phyloP scores from a whole-genome alignment of 2,888 invertebrate genomes.

The Tipula unca region DNA sequence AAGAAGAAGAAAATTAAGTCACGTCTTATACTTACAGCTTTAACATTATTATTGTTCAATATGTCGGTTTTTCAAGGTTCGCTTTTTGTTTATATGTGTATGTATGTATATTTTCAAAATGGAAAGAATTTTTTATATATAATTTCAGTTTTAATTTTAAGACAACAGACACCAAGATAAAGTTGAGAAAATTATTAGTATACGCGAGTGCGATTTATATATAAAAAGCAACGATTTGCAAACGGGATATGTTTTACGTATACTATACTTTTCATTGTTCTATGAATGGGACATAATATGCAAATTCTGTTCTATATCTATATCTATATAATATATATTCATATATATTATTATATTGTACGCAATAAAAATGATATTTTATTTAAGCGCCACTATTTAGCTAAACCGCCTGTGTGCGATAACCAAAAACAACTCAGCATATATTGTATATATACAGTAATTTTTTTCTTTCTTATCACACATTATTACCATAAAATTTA shows the following conservation, averaged over 20 bases:
- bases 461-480: not conserved
- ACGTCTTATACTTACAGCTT: not conserved
- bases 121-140: not conserved
- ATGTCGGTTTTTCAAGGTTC: not conserved
- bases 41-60: not conserved
- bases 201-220: too few relatives aligned
- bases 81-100: too few relatives aligned
- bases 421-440: not conserved
- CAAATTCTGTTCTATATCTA: too few relatives aligned
- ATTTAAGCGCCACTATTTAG: not conserved
- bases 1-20: conserved; percentile 8
- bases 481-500: not conserved
- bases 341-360: too few relatives aligned
- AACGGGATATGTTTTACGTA: not conserved
- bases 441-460: not conserved
- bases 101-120: not conserved
- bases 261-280: too few relatives aligned
- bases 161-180: not conserved
- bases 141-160: not conserved
- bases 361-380: not conserved
- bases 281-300: too few relatives aligned
- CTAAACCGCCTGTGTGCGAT: not conserved
- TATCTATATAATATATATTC: too few relatives aligned
- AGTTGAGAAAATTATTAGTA: not conserved
- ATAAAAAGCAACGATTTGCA: not conserved